Evolutionary conservation across 2,113 vertebrate genomes (phyloP).

Genomic region (Nycticebus coucang): DNA sequence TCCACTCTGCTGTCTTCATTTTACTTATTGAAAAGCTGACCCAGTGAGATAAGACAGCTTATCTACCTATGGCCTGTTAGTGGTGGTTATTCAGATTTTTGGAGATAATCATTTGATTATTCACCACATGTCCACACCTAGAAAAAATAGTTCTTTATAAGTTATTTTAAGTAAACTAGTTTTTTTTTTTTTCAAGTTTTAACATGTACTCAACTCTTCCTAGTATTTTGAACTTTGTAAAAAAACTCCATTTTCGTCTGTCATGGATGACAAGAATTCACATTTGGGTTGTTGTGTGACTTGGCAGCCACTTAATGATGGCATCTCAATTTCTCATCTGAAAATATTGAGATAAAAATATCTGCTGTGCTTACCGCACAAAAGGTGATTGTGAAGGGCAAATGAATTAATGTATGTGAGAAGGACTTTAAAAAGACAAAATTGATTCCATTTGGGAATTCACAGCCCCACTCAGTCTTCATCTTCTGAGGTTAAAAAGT

Average conservation of each 20-base stretch:
- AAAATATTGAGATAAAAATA: constrained; percentile 58
- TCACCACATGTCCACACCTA: neutral
- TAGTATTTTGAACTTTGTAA: constrained; percentile 1
- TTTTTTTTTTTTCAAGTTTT: constrained; percentile 10
- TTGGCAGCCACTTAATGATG: constrained; percentile 41
- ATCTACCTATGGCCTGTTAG: neutral
- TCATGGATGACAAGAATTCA: neutral
- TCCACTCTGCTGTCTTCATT: neutral
- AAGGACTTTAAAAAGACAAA: neutral
- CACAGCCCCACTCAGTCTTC: neutral
- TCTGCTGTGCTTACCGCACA: neutral
- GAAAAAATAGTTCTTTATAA: neutral
- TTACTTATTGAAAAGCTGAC: neutral
- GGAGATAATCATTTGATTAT: neutral
- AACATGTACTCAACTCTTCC: neutral
- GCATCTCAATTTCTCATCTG: constrained; percentile 52
- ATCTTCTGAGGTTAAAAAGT: constrained; percentile 43
- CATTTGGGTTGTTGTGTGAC: constrained; percentile 4
- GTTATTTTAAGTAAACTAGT: neutral
- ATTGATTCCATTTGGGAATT: constrained; percentile 53
- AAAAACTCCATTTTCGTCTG: constrained; percentile 1
- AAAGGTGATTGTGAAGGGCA: constrained; percentile 31
- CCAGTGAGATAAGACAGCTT: neutral
- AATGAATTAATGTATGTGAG: constrained; percentile 28
- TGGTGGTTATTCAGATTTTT: neutral